Conservation (phyloP, 2,797 vertebrate species). For the Vultur gryphus region DNA sequence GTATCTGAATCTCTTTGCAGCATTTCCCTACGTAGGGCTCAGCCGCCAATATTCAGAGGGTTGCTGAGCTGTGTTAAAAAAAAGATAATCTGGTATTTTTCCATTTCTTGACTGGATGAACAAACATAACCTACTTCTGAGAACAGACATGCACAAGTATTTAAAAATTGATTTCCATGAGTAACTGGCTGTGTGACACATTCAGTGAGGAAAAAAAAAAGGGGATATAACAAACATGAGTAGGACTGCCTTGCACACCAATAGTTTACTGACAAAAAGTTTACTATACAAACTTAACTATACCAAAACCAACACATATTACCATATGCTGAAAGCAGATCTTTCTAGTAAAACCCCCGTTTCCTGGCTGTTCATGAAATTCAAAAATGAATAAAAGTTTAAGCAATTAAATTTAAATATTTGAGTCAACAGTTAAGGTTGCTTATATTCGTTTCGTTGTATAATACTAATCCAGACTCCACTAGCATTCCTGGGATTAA, state of each 20-base stretch:
- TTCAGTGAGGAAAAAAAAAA: background rate
- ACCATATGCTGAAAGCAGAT: background rate
- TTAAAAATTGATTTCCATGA: constrained; percentile 22
- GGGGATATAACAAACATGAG: background rate
- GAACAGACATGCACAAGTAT: background rate
- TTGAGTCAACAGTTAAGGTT: background rate
- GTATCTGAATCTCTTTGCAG: background rate
- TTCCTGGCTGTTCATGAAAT: background rate
- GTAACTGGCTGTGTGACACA: background rate
- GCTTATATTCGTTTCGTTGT: background rate
- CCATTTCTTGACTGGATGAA: background rate
- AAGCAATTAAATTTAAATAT: background rate
- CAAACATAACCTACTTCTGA: constrained; percentile 6
- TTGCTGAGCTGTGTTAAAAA: background rate
- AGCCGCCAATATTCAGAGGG: background rate
- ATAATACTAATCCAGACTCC: background rate
- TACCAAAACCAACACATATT: background rate
- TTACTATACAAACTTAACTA: background rate
- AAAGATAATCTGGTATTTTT: background rate
- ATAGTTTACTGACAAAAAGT: background rate
- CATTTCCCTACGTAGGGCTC: fast-evolving
- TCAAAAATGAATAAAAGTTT: background rate
- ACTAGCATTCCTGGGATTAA: background rate
- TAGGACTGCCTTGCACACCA: background rate
- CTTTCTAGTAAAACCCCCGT: background rate